Base-by-base conservation (phyloP, 2,113 vertebrate species). In the Halcyon senegalensis region DNA sequence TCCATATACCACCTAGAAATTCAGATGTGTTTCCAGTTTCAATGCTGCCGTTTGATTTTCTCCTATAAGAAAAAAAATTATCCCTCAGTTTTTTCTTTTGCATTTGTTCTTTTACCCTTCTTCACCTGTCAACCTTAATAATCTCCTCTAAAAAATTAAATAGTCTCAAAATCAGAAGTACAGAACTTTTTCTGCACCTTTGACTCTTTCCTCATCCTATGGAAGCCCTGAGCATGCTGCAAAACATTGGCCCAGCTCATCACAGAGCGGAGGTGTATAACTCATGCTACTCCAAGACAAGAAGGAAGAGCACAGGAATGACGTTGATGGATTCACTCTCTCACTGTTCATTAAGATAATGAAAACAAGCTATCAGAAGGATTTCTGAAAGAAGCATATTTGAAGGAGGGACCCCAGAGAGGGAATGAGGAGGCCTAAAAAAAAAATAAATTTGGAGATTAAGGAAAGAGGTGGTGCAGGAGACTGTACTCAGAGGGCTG, bases 281-380 rank as follows among this genome's bases (percentile, higher is more conserved):
- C 66, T 92, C 90, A 48, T 7, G 23, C 74, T 88, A 72, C 46
- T 85, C 6, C 1, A 70, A 92, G 74, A 81, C 66, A 76, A 66
- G 69, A 62, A 89, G 62, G 66, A 87, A 69, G 80, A 94, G 48
- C 33, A 37, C 16, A 37, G 51, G 85, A 81, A 89, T 94, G 93
- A 87, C 69, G 79, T 16, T 73, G 89, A 87, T 7, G 1, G 69
- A 92, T 89, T 87, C 78, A 16, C 66, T 64, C 15, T 23, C 62
- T 93, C 75, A 79, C 82, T 96, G 80, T 82, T 95, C 90, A 69
- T 95, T 91, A 91, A 53, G 37, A 55, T 86, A 93, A 82, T 73
- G 51, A 95, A 86, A 94, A 89, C 84, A 84, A 91, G 80, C 25
- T 68, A 90, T 83, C 68, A 82, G 59, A 68, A 73, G 44, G 53